Conservation (phyloP, 2,113 vertebrate genomes). For the Syngnathus scovelli region DNA sequence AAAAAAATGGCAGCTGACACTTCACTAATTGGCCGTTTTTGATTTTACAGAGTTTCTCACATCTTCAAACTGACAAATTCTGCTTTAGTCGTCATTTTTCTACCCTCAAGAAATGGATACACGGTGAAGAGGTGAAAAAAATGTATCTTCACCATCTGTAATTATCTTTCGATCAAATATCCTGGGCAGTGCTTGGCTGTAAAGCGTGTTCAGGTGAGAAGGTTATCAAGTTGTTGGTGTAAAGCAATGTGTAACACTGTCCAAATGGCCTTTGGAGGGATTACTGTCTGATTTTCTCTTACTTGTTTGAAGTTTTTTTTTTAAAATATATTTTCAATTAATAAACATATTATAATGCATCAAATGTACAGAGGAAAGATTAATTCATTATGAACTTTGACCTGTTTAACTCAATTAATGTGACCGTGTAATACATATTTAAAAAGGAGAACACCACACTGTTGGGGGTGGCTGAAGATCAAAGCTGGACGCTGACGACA, state of each 20-base stretch:
- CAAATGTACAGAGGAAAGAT: not conserved
- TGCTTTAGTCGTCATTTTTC: slow-evolving; percentile 41
- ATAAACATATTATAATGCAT: no score
- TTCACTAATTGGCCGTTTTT: slow-evolving; percentile 62
- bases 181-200: slow-evolving; percentile 44
- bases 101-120: slow-evolving; percentile 36
- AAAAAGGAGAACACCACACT: slow-evolving; percentile 9
- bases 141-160: slow-evolving; percentile 59
- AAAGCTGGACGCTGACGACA: slow-evolving; percentile 36
- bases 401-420: slow-evolving; percentile 15
- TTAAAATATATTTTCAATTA: no score
- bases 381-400: slow-evolving; percentile 27
- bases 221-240: slow-evolving; percentile 69
- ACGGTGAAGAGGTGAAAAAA: slow-evolving; percentile 24
- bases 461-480: slow-evolving; percentile 22
- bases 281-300: not conserved
- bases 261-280: slow-evolving; percentile 58
- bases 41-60: slow-evolving; percentile 44
- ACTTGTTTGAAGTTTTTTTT: not conserved
- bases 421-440: slow-evolving; percentile 26
- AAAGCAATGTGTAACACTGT: slow-evolving; percentile 68
- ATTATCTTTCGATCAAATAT: slow-evolving; percentile 74
- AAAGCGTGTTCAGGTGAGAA: slow-evolving; percentile 62
- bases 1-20: slow-evolving; percentile 53
- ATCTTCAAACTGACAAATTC: slow-evolving; percentile 56